Evolutionary conservation across 2,113 vertebrate genomes (phyloP), one percentile per base, ranked within the genome.

Genomic region (Paedocypris sp.): DNA sequence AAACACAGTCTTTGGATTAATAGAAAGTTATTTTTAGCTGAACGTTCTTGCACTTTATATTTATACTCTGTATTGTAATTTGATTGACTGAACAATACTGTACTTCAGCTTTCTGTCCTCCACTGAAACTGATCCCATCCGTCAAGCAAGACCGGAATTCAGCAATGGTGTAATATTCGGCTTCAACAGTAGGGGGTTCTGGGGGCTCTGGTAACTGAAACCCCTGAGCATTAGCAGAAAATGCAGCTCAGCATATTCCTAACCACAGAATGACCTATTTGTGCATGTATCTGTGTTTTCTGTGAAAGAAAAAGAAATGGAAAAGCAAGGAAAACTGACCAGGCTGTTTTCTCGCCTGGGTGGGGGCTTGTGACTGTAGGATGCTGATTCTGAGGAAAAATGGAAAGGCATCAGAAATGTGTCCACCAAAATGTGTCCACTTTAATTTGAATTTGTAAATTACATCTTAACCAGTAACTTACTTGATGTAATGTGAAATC

Each of bases 101-200:
- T 77, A 98, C 94, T 82, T 98, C 94, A 73, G 94, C 94, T 77
- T 94, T 98, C 74, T 98, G 93, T 83, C 94, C 94, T 48, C 94
- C 94, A 42, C 85, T 89, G 75, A 98, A 98, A 71, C 93, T 98
- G 86, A 98, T 98, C 38, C 94, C 94, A 32, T 98, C 94, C 5
- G 93, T 91, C 67, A 98, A 94, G 28, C 91, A 92, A 0, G 94
- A 98, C 80, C 95, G 92, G 83, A 98, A 98, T 67, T 97, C 94
- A 2, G 94, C 94, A 48, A 98, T 97, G 13, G 94, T 98, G 87
- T 98, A 98, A 77, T 98, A 98, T 79, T 98, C 94, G 25, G 92
- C 93, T 88, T 97, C 93, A 50, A 98, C 94, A 1, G 90, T 90
- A 77, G 94, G 94, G 68, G 94, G 91, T 82, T 93, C 94, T 67